Percentiles rank a stretch among this genome's conserved stretches.
Evolutionary conservation across 2,797 vertebrate species (phyloP).

Genomic region (Phrynocephalus forsythii): DNA sequence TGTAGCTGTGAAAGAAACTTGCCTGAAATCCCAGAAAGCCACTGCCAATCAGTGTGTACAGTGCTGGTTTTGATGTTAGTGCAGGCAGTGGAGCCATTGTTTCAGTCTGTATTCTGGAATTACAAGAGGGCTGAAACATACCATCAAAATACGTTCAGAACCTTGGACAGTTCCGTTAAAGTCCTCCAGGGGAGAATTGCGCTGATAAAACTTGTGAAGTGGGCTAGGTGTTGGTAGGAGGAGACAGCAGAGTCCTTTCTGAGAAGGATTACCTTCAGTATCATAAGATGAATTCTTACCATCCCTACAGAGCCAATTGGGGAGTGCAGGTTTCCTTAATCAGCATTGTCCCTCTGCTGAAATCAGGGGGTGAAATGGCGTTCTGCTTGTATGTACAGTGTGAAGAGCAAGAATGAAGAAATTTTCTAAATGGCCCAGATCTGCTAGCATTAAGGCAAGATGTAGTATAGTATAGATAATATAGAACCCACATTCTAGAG

Average conservation of each 20-base stretch:
- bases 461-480: neutral
- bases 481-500: neutral
- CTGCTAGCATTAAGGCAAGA: neutral
- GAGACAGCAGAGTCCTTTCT: neutral
- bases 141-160: too few relatives aligned
- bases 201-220: too few relatives aligned
- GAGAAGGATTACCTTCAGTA: neutral
- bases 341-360: neutral
- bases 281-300: neutral
- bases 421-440: neutral
- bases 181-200: too few relatives aligned
- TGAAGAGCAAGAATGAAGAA: neutral
- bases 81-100: too few relatives aligned
- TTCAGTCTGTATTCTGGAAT: too few relatives aligned
- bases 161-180: neutral
- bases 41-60: neutral
- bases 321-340: neutral
- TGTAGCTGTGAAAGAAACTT: neutral
- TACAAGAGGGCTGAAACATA: too few relatives aligned
- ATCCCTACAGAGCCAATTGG: neutral
- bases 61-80: neutral
- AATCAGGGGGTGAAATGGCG: neutral
- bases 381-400: neutral
- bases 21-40: neutral
- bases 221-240: neutral